phyloP scores from a whole-genome alignment of 2,113 vertebrate genomes.

The Chamaea fasciata region DNA sequence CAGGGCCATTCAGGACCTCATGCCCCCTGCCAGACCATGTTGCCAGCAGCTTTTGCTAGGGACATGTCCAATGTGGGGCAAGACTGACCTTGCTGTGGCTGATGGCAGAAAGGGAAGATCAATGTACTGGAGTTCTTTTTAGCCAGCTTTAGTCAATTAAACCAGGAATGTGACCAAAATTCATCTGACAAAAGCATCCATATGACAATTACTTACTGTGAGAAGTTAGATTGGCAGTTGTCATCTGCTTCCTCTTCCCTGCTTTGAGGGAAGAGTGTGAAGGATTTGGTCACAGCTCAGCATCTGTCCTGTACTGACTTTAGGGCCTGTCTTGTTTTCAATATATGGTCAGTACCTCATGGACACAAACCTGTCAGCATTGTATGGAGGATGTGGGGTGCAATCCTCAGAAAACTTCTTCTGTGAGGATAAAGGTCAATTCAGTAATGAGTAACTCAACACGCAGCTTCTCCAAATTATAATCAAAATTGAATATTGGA shows the following conservation, averaged over 20 bases:
- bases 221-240: neutral
- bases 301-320: neutral
- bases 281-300: neutral
- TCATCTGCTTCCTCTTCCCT: neutral
- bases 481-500: neutral
- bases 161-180: neutral
- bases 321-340: neutral
- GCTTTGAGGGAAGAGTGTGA: neutral
- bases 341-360: fast-evolving
- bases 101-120: neutral
- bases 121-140: neutral
- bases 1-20: neutral
- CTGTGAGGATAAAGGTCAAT: neutral
- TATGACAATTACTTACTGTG: neutral
- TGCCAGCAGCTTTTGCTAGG: neutral
- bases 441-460: neutral
- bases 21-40: neutral
- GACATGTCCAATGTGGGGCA: fast-evolving
- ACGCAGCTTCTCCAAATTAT: neutral
- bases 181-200: neutral
- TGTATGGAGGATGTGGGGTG: fast-evolving
- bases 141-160: neutral
- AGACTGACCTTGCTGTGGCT: neutral
- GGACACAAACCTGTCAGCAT: neutral
- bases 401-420: neutral